Conservation (phyloP, 2,888 invertebrate genomes). For the Xestia ashworthii region DNA sequence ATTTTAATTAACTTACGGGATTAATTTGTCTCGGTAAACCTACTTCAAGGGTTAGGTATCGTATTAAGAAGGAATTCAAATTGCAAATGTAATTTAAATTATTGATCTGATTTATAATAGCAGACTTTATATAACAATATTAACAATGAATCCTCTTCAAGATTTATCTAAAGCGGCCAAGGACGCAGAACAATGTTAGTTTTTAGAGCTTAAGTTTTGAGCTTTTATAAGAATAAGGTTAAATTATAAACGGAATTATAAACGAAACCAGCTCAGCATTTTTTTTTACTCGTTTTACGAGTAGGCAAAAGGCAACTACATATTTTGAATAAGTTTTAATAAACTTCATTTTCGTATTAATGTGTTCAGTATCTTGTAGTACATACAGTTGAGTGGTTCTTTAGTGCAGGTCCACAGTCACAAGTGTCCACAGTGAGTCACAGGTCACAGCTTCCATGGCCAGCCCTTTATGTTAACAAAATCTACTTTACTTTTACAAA, state of each 20-base stretch:
- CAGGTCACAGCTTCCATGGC: conserved; percentile 21
- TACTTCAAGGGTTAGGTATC: background rate
- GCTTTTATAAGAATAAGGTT: background rate
- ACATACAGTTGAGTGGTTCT: background rate
- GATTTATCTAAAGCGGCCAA: conserved; percentile 21
- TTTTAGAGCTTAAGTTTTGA: conserved; percentile 3
- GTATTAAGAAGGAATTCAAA: background rate
- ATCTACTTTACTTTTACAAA: conserved; percentile 55
- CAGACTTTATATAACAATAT: conserved; percentile 4
- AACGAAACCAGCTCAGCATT: background rate
- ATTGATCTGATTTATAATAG: conserved; percentile 8
- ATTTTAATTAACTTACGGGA: conserved; percentile 41
- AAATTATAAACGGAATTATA: background rate
- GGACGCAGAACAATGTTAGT: background rate
- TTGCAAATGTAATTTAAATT: background rate
- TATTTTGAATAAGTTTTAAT: background rate
- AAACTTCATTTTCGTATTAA: background rate
- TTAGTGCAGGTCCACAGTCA: background rate
- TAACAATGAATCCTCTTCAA: conserved; percentile 21
- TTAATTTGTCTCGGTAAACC: conserved; percentile 3
- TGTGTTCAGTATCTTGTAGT: background rate
- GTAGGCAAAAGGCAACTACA: background rate
- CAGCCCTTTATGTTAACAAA: conserved; percentile 37
- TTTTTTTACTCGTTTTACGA: background rate
- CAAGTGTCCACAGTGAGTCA: conserved; percentile 23